These are phyloP conservation scores for Clarias pachynema DNA, from an alignment of 2,797 vertebrate species.

Conservation along the genomic window DNA sequence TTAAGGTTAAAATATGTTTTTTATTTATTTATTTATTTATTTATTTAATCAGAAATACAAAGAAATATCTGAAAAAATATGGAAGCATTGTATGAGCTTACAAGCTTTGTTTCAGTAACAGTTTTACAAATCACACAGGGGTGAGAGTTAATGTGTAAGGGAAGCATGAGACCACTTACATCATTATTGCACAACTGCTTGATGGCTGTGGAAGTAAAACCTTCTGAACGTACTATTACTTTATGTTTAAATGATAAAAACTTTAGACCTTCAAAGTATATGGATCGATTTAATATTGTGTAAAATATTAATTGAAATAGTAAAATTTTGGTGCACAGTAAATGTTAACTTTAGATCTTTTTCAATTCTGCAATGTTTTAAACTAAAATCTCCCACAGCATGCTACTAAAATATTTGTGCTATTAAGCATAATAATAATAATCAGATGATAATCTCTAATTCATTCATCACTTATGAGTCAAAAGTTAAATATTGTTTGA, in stretches of 20 bases:
- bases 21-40: no score
- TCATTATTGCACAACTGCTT: not conserved
- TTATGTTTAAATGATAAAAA: not conserved
- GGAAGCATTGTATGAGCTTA: not conserved
- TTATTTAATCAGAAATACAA: no score
- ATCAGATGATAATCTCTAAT: not conserved
- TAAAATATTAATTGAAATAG: no score
- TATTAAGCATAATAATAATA: no score
- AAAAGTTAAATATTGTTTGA: not conserved
- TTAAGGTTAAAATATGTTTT: not conserved
- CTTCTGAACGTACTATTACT: not conserved
- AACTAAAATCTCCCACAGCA: not conserved
- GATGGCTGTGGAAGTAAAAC: not conserved
- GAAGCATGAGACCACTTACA: slow-evolving; percentile 36
- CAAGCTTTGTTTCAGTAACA: not conserved
- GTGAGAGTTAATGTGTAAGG: slow-evolving; percentile 27
- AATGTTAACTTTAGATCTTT: not conserved
- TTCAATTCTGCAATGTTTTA: not conserved
- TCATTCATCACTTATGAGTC: no score
- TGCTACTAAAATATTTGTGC: not conserved
- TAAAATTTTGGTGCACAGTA: not conserved
- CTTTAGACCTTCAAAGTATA: not conserved
- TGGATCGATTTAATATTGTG: no score
- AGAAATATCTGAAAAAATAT: not conserved
- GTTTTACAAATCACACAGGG: not conserved